Evolutionary conservation across 2,113 vertebrate genomes (phyloP), one percentile per base, ranked within the genome.

Genomic region (Cololabis saira): DNA sequence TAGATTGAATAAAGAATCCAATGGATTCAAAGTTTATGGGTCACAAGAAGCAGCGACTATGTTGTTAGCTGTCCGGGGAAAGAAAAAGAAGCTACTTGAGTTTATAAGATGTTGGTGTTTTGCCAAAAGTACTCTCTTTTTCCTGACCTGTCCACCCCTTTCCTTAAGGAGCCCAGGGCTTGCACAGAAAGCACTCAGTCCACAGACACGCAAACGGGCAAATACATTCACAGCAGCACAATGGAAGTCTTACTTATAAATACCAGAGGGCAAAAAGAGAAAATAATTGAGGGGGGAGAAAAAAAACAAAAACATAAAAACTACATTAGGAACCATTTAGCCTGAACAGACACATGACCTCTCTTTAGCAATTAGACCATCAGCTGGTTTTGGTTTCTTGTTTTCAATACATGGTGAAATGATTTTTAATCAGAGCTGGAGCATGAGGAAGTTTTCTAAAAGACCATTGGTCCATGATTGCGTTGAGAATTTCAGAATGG

Each of bases 21-120:
- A 66, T 71, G 65, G 59, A 61, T 79, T 70, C 19, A 18, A 52
- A 45, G 77, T 86, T 82, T 76, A 81, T 70, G 18, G 47, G 50
- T 67, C 44, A 69, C 21, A 64, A 56, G 33, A 83, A 75, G 60
- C 74, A 33, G 48, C 74, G 52, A 67, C 67, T 61, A 74, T 74
- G 67, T 63, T 86, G 67, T 77, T 83, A 73, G 67, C 62, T 59
- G 71, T 82, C 59, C 71, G 67, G 33, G 22, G 55, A 37, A 70
- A 24, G 51, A 44, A 61, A 67, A 52, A 82, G 62, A 53, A 53
- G 62, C 61, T 61, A 60, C 78, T 87, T 83, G 37, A 71, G 50
- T 82, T 85, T 87, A 81, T 81, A 84, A 77, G 70, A 79, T 49
- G 57, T 66, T 59, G 41, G 60, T 85, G 78, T 83, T 50, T 82